Evolutionary conservation across 2,113 vertebrate genomes (phyloP), one percentile per base, ranked within the genome.

Genomic region (Oplegnathus fasciatus): DNA sequence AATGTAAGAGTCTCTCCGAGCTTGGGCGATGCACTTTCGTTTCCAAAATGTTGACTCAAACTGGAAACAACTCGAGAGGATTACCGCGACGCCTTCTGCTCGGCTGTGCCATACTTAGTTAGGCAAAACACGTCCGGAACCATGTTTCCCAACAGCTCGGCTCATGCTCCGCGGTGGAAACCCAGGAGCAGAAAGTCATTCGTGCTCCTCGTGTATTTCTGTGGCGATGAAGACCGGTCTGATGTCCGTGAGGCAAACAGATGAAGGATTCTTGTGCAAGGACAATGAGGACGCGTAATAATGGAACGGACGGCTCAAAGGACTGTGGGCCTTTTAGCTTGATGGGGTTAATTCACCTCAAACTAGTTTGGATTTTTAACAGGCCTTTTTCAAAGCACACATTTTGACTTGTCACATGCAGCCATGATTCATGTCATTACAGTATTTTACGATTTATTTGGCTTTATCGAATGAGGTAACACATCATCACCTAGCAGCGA

Each of bases 111-210:
- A n/a, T 6, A 26, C 58, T 17, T 15, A 1, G 24, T 81, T 46
- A 65, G 18, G 50, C 30, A 4, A 52, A 68, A 54, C 74, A 24
- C 22, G 62, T 68, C 30, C 6, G 22, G 30, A 6, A 18, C 10
- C 78, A 68, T 24, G 69, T 61, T 66, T 67, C 6, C 69, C 40
- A 57, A n/a, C 46, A 44, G 54, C 60, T 66, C 30, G 15, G n/a
- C 58, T 37, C 64, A n/a, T 10, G 10, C 42, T 54, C 52, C 11
- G 0, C 17, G 42, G 4, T 9, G 3, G 34, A 24, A 60, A 48
- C 40, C n/a, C 46, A 70, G 20, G 32, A 20, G 9, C 37, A 46
- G 30, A 46, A 30, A 40, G 40, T 9, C 2, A 8, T 37, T 44
- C 67, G 22, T 34, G 26, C 65, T 80, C 18, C 40, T 50, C 17